Percentiles rank a stretch among this genome's conserved stretches.
Conservation (phyloP, 1,140 invertebrate species). For the Galleria mellonella region DNA sequence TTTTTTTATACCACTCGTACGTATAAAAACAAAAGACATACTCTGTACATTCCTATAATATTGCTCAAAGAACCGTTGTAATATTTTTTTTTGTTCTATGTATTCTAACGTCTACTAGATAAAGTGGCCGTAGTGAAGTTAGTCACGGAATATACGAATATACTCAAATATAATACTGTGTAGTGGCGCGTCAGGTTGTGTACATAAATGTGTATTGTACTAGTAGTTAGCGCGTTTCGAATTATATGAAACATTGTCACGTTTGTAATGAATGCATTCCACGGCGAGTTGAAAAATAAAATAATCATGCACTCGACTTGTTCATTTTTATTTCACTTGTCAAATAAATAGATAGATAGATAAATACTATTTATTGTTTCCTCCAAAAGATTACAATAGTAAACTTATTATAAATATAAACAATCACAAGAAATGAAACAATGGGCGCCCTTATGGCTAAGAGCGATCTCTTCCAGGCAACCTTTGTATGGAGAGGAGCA, state of each 20-base stretch:
- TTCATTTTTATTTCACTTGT: not conserved
- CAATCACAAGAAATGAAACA: too few species aligned
- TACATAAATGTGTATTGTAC: conserved; percentile 48
- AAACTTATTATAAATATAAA: too few species aligned
- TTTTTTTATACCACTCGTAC: conserved; percentile 7
- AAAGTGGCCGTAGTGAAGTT: conserved; percentile 34
- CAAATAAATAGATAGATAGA: not conserved
- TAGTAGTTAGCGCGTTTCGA: conserved; percentile 51
- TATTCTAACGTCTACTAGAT: too few species aligned
- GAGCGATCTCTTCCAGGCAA: too few species aligned
- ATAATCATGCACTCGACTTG: conserved; percentile 53
- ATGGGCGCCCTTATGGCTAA: too few species aligned
- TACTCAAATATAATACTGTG: conserved; percentile 55
- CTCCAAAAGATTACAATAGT: too few species aligned
- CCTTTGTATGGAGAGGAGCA: too few species aligned
- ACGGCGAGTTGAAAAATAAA: conserved; percentile 66
- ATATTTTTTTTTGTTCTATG: conserved; percentile 31
- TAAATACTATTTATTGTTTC: too few species aligned
- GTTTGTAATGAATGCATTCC: conserved; percentile 51
- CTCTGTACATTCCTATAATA: conserved; percentile 24
- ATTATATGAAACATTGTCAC: conserved; percentile 32
- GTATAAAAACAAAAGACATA: conserved; percentile 6
- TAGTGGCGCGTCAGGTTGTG: conserved; percentile 30
- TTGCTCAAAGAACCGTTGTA: conserved; percentile 42
- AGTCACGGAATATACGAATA: conserved; percentile 33